A percentile compares a stretch with the other conserved stretches of the same genome.
phyloP scores from a whole-genome alignment of 2,888 invertebrate species.

The Automeris io region DNA sequence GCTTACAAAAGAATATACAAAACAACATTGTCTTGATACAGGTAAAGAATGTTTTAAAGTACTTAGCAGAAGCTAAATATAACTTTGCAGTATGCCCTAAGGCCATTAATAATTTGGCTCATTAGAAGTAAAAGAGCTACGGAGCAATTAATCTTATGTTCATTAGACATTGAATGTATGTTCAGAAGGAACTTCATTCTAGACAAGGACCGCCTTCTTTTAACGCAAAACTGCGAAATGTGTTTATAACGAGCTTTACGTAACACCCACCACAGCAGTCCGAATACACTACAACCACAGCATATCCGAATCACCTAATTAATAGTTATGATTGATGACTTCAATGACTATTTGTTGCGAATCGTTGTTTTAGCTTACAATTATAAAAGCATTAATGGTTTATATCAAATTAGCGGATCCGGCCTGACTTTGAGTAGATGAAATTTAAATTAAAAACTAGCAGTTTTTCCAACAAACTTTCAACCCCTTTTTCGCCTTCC shows the following conservation, averaged over 20 bases:
- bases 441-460: too few species aligned
- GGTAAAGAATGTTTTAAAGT: too few species aligned
- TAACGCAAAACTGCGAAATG: slow-evolving; percentile 57
- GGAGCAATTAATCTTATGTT: slow-evolving; percentile 30
- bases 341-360: slow-evolving; percentile 24
- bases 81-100: too few species aligned
- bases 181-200: slow-evolving; percentile 31
- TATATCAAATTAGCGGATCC: slow-evolving; percentile 4
- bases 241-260: slow-evolving; percentile 60
- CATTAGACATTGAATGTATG: slow-evolving; percentile 44
- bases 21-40: background rate
- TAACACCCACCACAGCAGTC: slow-evolving; percentile 56
- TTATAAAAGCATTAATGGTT: slow-evolving; percentile 56
- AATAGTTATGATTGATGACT: slow-evolving; percentile 51
- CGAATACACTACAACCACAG: slow-evolving; percentile 23
- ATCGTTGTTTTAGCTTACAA: slow-evolving; percentile 17
- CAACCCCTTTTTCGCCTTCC: too few species aligned
- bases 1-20: background rate
- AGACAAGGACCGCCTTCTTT: slow-evolving; percentile 43
- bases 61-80: too few species aligned
- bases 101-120: slow-evolving; percentile 33
- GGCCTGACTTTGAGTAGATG: too few species aligned
- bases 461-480: too few species aligned
- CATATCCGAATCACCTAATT: slow-evolving; percentile 54
- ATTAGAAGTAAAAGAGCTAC: slow-evolving; percentile 10